Conservation (phyloP, 2,113 vertebrate species). For the Elaphurus davidianus region DNA sequence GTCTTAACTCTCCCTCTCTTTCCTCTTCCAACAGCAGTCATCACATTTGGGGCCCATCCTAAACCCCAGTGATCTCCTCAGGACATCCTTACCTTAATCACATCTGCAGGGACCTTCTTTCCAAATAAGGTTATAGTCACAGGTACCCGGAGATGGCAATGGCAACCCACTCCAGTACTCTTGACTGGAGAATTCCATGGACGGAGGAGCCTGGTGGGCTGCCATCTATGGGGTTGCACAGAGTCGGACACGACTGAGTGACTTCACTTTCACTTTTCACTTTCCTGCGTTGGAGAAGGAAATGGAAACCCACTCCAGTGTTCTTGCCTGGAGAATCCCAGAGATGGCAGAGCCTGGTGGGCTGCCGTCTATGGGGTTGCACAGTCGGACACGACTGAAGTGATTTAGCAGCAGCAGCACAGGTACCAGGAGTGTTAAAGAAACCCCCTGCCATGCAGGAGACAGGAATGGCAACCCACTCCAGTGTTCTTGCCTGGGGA, state of each 20-base stretch:
- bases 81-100: background rate
- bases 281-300: too few relatives aligned
- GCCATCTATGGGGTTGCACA: too few relatives aligned
- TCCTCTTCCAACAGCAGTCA: background rate
- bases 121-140: background rate
- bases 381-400: too few relatives aligned
- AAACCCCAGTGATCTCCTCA: background rate
- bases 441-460: background rate
- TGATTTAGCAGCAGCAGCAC: background rate
- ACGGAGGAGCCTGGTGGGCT: too few relatives aligned
- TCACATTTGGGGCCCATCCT: background rate
- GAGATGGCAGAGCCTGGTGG: rapidly evolving
- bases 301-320: too few relatives aligned
- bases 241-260: too few relatives aligned
- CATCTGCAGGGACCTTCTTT: background rate
- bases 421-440: background rate
- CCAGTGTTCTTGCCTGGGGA: background rate
- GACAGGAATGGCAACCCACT: background rate
- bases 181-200: too few relatives aligned
- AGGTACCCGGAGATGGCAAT: too few relatives aligned
- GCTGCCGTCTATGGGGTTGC: too few relatives aligned
- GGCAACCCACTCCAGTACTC: too few relatives aligned
- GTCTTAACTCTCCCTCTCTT: background rate
- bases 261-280: too few relatives aligned
- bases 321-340: too few relatives aligned